Evolutionary conservation across 1,140 invertebrate genomes (phyloP), one percentile per base, ranked within the genome.

Genomic region (Drosophila bocqueti): DNA sequence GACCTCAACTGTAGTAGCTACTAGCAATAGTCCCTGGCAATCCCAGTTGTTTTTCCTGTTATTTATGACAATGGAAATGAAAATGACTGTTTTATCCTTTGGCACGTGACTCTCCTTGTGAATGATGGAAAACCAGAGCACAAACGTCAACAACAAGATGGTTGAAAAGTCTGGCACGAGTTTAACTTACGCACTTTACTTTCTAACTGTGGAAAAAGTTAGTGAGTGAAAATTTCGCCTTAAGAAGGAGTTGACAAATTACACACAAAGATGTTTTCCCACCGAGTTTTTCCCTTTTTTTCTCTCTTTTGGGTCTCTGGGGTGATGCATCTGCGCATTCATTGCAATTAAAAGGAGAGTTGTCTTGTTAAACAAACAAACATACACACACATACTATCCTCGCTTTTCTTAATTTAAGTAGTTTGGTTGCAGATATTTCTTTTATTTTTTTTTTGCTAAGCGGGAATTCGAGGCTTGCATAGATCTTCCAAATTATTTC

Each of bases 341-440:
- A 43, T 81, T 89, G 85, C 78, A 89, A 90, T 89, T 89, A 84
- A 84, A 84, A 72, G 69, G 38, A 86, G 66, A 87, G 63, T 72
- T 64, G 68, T 46, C 64, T 73, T 78, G 82, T 63, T 64, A 77
- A 60, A 49, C 46, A 66, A 50, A 67, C 26, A 34, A 3, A 36
- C 21, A 16, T 2, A 24, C 24, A 24, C 6, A 45, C 4, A 38
- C 43, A 10, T n/a, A 38, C 3, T 2, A 10, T 26, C 24, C 42
- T 31, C 18, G 4, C 42, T 29, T 24, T 2, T 45, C 16, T 42
- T 60, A 29, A 49, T 46, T 60, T 18, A 18, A 54, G 62, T 40
- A 40, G 68, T 36, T 40, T 64, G 24, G 38, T 46, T 42, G 55
- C 29, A 45, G 26, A n/a, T 55, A 47, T 43, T 40, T 68, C 4